Evolutionary conservation across 2,113 vertebrate species (phyloP), one percentile per base, ranked within the genome.

Genomic region (Stigmatopora nigra): DNA sequence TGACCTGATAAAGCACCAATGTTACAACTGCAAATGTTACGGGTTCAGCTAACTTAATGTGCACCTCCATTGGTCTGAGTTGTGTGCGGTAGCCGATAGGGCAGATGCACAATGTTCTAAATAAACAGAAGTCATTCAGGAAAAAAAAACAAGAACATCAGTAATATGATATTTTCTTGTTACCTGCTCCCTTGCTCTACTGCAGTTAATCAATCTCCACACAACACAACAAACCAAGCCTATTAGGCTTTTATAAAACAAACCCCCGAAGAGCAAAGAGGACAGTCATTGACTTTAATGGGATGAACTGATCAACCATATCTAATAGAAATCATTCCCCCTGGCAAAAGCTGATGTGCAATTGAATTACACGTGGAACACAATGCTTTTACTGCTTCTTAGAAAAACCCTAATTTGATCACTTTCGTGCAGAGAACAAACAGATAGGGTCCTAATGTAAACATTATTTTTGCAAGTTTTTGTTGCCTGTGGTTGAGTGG

Each of bases 201-300:
- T 85, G 80, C 80, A 86, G 72, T 90, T 86, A 88, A 89, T 89
- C 78, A 85, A 89, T 90, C 86, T 86, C 80, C 75, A 82, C 70
- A 75, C 53, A 88, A 87, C 81, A 86, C 82, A 78, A 88, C 47
- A 89, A 31, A 88, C 83, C 86, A 88, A 77, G 79, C 87, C 82
- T 82, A 81, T 91, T 87, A 89, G 86, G 88, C 79, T 89, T 91
- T 84, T 88, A 84, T 90, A 89, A 90, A 90, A 88, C 77, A 88
- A 88, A 45, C 86, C 82, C 84, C 77, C 88, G 88, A 81, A 84
- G 81, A 91, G 88, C 88, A 89, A 91, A 91, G 71, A 84, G 84
- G 88, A 90, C 88, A 90, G 88, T 89, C 84, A 89, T 89, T 91
- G 89, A 89, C 89, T 91, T 89, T 91, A 92, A 92, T 91, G 81